Percentiles rank a stretch among this genome's conserved stretches.
Evolutionary conservation across 2,888 invertebrate genomes (phyloP).

Genomic region (Sinhomidia bicolor): DNA sequence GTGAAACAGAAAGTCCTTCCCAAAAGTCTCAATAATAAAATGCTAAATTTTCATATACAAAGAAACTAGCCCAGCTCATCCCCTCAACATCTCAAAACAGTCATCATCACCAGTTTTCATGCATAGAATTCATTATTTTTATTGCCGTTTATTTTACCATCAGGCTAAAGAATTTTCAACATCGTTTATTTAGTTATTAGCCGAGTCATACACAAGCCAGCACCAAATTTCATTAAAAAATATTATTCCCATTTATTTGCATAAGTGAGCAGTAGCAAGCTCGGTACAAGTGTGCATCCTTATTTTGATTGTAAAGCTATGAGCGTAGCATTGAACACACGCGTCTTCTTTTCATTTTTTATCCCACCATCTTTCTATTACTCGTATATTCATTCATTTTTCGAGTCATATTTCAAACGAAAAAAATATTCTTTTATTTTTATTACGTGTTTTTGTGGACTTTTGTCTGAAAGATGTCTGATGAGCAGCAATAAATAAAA

Average conservation of each 20-base stretch:
- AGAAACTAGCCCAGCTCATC: constrained; percentile 48
- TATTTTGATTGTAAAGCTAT: not conserved
- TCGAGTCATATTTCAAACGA: not conserved
- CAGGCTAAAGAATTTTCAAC: not conserved
- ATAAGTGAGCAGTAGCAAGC: not conserved
- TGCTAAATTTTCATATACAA: not conserved
- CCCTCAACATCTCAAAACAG: not conserved
- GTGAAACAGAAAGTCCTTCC: constrained; percentile 65
- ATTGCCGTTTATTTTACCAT: constrained; percentile 26
- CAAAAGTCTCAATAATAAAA: constrained; percentile 46
- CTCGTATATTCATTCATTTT: not conserved
- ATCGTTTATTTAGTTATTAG: not conserved
- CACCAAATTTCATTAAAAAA: not conserved
- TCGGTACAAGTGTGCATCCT: not conserved
- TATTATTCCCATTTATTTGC: not conserved
- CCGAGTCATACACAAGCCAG: not conserved
- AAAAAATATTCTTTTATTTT: not conserved
- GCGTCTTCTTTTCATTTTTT: not conserved
- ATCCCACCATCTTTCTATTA: not conserved
- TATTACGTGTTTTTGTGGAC: not conserved
- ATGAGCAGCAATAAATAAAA: not conserved
- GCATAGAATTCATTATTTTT: constrained; percentile 42
- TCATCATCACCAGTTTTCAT: constrained; percentile 24
- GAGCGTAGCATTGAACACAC: not conserved
- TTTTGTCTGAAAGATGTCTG: constrained; percentile 10